Base-by-base conservation (phyloP, 2,113 vertebrate species). In the Prinia subflava region DNA sequence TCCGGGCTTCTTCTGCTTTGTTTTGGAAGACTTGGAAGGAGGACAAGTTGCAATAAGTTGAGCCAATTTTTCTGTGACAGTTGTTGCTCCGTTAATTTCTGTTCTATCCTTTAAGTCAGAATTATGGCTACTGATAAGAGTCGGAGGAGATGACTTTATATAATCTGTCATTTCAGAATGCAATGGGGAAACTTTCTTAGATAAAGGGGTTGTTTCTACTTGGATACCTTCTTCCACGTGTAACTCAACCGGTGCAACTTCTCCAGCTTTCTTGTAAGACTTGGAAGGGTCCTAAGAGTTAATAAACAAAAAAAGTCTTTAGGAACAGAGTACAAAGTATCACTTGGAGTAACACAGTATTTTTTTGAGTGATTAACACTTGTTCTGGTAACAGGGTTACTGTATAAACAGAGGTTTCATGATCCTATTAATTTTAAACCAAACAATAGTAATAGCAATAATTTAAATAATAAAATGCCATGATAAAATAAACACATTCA, bases 21-120 rank as follows among this genome's bases (percentile, higher is more conserved):
- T 98, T 97, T 99, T 99, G 97, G 99, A 98, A 97, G 98, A 99
- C 98, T 99, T 99, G 85, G 99, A 98, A 75, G 99, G 99, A 77
- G 99, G 99, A 95, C 99, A 99, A 75, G 98, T 99, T 60, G 99
- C 99, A 94, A 99, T 99, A 59, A 99, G 99, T 50, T 99, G 99
- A 80, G 99, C 99, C 95, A 99, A 97, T 96, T 99, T 99, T 90
- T 99, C 99, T 41, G 99, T 99, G 56, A 99, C 99, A 6, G 98
- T 99, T 31, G 98, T 98, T 20, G 98, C 94, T 97, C 99, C 99
- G 2, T 98, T 98, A 74, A 97, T 97, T 95, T 97, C 98, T 94
- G 97, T 97, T 98, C 98, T 98, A 88, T 99, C 99, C 96, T 98
- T 98, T 92, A 96, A 97, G 97, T 97, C 98, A 90, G 97, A 95